Evolutionary conservation across 2,888 invertebrate genomes (phyloP).

Genomic region (Troides oblongomaculatus): DNA sequence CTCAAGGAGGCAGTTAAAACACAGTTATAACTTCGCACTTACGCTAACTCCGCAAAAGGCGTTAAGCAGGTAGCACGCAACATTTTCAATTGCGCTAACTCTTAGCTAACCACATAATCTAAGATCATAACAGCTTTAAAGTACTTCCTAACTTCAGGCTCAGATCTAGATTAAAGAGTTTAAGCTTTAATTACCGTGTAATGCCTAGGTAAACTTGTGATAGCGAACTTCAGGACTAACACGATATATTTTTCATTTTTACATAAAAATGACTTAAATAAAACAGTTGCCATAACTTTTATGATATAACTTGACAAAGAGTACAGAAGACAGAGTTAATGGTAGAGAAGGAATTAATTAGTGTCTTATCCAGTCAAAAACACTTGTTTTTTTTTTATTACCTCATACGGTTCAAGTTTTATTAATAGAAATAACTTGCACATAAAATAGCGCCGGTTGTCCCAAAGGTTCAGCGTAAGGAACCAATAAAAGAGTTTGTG

Average conservation of each 20-base stretch:
- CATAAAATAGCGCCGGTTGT: not conserved
- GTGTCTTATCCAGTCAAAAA: too few relatives aligned
- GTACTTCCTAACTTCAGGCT: conserved; percentile 34
- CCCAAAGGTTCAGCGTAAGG: too few relatives aligned
- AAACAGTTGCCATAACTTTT: not conserved
- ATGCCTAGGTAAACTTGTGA: not conserved
- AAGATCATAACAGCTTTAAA: conserved; percentile 34
- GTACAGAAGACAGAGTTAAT: too few relatives aligned
- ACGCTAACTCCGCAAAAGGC: not conserved
- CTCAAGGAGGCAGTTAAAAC: not conserved
- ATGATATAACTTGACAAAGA: not conserved
- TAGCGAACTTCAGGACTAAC: not conserved
- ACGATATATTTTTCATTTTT: not conserved
- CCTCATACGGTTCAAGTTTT: too few relatives aligned
- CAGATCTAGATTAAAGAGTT: conserved; percentile 33
- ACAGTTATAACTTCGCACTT: not conserved
- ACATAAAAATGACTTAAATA: not conserved
- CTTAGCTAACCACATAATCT: conserved; percentile 35
- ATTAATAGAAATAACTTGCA: not conserved
- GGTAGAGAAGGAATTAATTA: too few relatives aligned
- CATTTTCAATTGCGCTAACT: conserved; percentile 7
- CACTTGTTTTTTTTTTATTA: too few relatives aligned
- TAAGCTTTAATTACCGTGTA: conserved; percentile 9
- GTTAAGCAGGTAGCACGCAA: not conserved
- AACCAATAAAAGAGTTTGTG: not conserved